These are phyloP conservation scores for Oceanites oceanicus DNA, from an alignment of 2,113 vertebrate genomes.

Conservation along the genomic window DNA sequence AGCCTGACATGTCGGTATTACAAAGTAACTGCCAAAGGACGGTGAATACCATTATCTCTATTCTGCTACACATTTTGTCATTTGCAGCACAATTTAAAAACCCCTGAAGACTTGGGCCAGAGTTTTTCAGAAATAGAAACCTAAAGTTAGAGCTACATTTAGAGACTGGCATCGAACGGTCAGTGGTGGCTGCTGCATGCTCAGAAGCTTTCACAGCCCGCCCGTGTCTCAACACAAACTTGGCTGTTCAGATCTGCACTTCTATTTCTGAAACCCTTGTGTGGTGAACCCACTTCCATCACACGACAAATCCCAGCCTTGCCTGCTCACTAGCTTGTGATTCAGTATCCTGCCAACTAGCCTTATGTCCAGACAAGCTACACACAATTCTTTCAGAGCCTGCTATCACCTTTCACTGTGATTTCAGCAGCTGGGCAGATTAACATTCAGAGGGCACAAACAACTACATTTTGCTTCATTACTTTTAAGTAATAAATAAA, in stretches of 20 bases:
- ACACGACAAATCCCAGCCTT: neutral
- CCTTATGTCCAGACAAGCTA: neutral
- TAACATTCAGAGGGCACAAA: conserved; percentile 9
- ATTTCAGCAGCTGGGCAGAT: conserved; percentile 11
- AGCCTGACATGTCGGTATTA: neutral
- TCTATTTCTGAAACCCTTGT: neutral
- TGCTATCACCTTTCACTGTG: neutral
- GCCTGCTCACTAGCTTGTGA: neutral
- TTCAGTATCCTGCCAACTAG: neutral
- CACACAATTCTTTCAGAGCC: neutral
- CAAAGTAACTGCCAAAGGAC: neutral
- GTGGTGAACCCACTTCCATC: neutral
- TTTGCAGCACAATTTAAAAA: neutral
- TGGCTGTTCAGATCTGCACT: neutral
- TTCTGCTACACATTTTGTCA: neutral
- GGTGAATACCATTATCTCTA: neutral
- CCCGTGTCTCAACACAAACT: neutral
- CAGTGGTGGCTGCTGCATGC: neutral
- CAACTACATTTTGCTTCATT: conserved; percentile 28
- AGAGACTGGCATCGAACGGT: neutral
- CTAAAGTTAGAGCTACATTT: neutral
- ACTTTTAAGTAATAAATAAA: conserved; percentile 35
- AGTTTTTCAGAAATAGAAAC: conserved; percentile 3
- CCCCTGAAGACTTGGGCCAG: neutral
- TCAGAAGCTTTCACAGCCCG: neutral